phyloP scores from a whole-genome alignment of 1,140 invertebrate species.

The Leptinotarsa undecemlineata region DNA sequence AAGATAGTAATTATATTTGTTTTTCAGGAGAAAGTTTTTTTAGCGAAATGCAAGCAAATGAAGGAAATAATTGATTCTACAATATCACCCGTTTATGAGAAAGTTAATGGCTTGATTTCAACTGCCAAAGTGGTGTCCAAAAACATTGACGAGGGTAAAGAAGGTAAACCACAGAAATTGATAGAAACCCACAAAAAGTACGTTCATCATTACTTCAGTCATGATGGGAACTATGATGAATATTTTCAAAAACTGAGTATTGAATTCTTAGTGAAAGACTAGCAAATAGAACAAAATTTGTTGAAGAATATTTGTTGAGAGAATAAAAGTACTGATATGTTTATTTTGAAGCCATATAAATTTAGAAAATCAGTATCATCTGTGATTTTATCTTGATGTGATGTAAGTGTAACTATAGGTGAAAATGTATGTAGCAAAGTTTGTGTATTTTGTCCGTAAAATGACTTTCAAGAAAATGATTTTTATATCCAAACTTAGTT shows the following conservation, averaged over 20 bases:
- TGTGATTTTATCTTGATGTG: too few relatives aligned
- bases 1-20: too few relatives aligned
- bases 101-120: slow-evolving; percentile 11
- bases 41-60: slow-evolving; percentile 20
- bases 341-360: too few relatives aligned
- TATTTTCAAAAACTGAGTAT: neutral
- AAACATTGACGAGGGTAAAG: neutral
- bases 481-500: too few relatives aligned
- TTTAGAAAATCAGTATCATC: too few relatives aligned
- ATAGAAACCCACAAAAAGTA: slow-evolving; percentile 7
- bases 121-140: neutral
- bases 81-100: slow-evolving; percentile 10
- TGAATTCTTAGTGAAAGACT: neutral
- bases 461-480: too few relatives aligned
- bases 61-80: slow-evolving; percentile 13
- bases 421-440: too few relatives aligned
- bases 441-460: too few relatives aligned
- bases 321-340: too few relatives aligned
- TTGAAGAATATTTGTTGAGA: too few relatives aligned
- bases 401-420: too few relatives aligned
- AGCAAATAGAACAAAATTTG: too few relatives aligned
- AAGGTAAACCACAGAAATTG: slow-evolving; percentile 11
- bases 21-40: slow-evolving; percentile 25
- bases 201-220: slow-evolving; percentile 15
- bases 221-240: neutral